These are phyloP conservation scores for Pseudoatta argentina DNA, from an alignment of 1,140 invertebrate genomes.

Conservation along the genomic window DNA sequence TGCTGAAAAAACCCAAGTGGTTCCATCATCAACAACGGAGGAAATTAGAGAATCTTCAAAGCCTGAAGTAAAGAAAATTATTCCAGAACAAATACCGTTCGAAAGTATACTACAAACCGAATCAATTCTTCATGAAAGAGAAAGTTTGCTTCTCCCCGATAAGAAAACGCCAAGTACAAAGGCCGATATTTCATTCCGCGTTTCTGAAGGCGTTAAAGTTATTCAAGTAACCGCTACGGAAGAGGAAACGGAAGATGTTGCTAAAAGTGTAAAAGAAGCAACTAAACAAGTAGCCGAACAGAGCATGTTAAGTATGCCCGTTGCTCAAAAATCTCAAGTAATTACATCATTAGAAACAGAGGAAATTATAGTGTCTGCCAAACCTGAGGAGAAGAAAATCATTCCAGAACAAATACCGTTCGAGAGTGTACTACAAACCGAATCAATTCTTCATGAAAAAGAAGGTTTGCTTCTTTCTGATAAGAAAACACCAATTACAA, in stretches of 20 bases:
- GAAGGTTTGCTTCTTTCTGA: constrained; percentile 49
- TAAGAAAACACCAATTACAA: constrained; percentile 60
- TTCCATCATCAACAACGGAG: constrained; percentile 69
- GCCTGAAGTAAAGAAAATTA: too few relatives aligned
- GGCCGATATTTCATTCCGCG: constrained; percentile 78
- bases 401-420: constrained; percentile 79
- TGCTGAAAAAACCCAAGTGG: constrained; percentile 77
- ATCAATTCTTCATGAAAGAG: too few relatives aligned
- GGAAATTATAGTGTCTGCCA: constrained; percentile 61
- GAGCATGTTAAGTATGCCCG: constrained; percentile 74
- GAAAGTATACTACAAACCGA: too few relatives aligned
- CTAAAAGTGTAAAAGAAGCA: constrained; percentile 77
- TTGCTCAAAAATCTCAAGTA: constrained; percentile 79
- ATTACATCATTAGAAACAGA: constrained; percentile 75
- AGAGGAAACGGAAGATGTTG: constrained; percentile 82
- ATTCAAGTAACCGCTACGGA: constrained; percentile 81
- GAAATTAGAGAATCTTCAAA: too few relatives aligned
- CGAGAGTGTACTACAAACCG: constrained; percentile 76
- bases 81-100: too few relatives aligned
- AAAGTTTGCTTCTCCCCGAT: too few relatives aligned
- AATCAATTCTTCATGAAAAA: constrained; percentile 79
- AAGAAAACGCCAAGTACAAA: constrained; percentile 62
- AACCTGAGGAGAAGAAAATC: constrained; percentile 74
- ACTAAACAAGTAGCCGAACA: constrained; percentile 75
- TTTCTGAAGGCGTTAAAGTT: constrained; percentile 78